Percentiles rank a stretch among this genome's conserved stretches.
These are phyloP conservation scores for Temnothorax curvispinosus DNA, from an alignment of 1,140 invertebrate genomes.

Conservation along the genomic window DNA sequence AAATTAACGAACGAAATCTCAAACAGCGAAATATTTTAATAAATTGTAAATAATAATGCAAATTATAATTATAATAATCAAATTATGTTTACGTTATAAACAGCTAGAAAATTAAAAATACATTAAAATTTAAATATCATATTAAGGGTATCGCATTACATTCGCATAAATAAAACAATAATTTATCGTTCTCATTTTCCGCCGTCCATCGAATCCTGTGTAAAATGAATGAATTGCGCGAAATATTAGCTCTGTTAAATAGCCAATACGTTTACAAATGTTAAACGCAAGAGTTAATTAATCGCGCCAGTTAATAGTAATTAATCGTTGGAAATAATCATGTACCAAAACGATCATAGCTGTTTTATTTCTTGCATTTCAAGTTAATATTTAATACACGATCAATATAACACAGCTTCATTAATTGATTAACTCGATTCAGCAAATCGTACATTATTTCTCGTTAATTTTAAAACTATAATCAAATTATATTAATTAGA, in stretches of 20 bases:
- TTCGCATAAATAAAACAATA: not conserved
- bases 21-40: not conserved
- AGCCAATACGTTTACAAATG: not conserved
- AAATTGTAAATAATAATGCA: not conserved
- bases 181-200: not conserved
- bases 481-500: not conserved
- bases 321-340: not conserved
- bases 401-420: not conserved
- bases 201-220: not conserved
- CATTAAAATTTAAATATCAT: not conserved
- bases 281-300: not conserved
- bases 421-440: not conserved
- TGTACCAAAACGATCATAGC: not conserved
- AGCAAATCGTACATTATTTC: not conserved
- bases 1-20: not conserved
- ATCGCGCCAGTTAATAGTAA: not conserved
- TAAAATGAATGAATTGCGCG: not conserved
- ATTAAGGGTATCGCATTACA: not conserved
- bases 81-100: not conserved
- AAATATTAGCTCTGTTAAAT: not conserved
- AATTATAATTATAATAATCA: not conserved
- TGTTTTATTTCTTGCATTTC: not conserved
- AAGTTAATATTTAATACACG: not conserved
- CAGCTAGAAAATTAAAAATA: not conserved
- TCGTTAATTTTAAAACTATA: slow-evolving; percentile 1